Percentiles rank a stretch among this genome's conserved stretches.
phyloP scores from a whole-genome alignment of 2,113 vertebrate species.

The Thamnophis sirtalis region DNA sequence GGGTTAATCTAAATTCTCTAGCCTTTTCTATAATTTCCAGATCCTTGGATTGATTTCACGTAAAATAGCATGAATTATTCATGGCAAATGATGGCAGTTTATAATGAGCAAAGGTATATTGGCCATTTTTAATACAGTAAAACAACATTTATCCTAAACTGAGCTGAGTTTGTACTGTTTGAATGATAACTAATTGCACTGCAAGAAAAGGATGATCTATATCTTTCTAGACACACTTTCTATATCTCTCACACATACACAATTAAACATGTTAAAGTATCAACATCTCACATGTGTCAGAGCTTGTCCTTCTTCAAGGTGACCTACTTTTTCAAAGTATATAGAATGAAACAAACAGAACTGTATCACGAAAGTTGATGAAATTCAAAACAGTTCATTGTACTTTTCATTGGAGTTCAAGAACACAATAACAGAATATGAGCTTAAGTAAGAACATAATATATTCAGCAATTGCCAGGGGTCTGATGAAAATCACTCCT shows the following conservation, averaged over 20 bases:
- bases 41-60: neutral
- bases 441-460: neutral
- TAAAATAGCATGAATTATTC: neutral
- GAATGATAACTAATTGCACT: constrained; percentile 1
- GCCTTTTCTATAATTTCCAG: neutral
- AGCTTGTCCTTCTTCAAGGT: constrained; percentile 18
- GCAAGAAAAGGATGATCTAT: neutral
- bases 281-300: neutral
- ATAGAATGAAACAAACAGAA: constrained; percentile 9
- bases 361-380: constrained; percentile 6
- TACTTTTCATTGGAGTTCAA: neutral
- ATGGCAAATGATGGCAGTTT: neutral
- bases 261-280: neutral
- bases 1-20: neutral
- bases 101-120: neutral
- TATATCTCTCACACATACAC: neutral
- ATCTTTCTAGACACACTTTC: neutral
- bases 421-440: neutral
- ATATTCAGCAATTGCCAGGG: neutral
- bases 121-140: constrained; percentile 2
- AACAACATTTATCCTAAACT: neutral
- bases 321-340: constrained; percentile 1
- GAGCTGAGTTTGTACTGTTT: neutral
- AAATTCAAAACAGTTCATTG: constrained; percentile 13
- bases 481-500: constrained; percentile 9